Conservation (phyloP, 2,113 vertebrate genomes). For the Orientallactaga bullata region DNA sequence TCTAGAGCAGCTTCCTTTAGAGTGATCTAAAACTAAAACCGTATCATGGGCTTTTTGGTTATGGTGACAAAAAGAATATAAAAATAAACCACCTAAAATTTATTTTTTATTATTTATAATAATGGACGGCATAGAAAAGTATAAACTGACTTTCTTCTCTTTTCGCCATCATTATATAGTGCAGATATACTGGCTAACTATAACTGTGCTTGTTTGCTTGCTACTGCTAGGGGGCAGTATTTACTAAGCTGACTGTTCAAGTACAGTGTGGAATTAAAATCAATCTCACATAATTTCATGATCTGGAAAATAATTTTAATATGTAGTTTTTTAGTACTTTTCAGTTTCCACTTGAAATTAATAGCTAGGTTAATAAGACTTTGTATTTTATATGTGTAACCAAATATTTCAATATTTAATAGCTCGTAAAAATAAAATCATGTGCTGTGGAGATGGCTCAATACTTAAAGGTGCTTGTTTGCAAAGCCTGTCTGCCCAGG, state of each 20-base stretch:
- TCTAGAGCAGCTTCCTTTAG: neutral
- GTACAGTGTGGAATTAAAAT: neutral
- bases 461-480: too few species aligned
- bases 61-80: neutral
- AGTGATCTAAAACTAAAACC: neutral
- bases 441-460: too few species aligned
- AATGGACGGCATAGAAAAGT: neutral
- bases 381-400: slow-evolving; percentile 41
- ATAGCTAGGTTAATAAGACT: neutral
- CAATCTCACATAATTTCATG: neutral
- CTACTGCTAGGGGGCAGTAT: slow-evolving; percentile 83
- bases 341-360: slow-evolving; percentile 53
- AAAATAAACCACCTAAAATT: neutral
- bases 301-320: neutral
- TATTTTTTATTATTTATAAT: neutral
- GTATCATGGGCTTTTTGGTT: neutral
- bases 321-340: neutral
- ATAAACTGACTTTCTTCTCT: neutral
- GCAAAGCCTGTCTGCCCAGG: too few species aligned
- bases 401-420: slow-evolving; percentile 53
- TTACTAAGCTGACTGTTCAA: slow-evolving; percentile 54
- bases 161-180: neutral
- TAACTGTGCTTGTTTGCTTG: neutral
- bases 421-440: neutral
- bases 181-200: neutral